phyloP scores from a whole-genome alignment of 2,113 vertebrate species.

The Cyrtonyx montezumae region DNA sequence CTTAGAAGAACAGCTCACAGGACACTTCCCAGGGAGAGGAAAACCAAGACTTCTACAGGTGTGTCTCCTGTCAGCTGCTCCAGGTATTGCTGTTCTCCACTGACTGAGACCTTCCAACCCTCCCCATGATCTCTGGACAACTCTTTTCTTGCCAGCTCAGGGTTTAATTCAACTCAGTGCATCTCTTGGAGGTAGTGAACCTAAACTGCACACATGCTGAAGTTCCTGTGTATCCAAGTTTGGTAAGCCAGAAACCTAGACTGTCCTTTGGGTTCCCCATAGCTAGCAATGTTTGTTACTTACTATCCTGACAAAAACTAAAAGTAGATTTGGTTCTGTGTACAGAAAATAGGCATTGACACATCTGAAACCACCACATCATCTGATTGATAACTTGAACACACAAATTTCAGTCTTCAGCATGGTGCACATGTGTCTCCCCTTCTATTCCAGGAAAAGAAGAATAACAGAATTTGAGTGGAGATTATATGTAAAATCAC shows the following conservation, averaged over 20 bases:
- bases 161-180: not conserved
- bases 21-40: accelerated
- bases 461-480: not conserved
- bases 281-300: not conserved
- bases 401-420: not conserved
- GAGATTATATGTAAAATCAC: not conserved
- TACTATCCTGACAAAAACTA: not conserved
- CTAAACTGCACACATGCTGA: accelerated
- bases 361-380: not conserved
- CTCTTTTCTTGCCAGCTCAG: not conserved
- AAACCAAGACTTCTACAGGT: accelerated
- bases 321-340: not conserved
- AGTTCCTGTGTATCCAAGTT: not conserved
- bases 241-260: not conserved
- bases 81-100: not conserved
- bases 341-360: not conserved
- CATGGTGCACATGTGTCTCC: not conserved
- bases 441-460: not conserved
- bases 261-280: not conserved
- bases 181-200: not conserved
- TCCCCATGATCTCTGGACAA: not conserved
- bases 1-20: accelerated
- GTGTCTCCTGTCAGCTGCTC: not conserved
- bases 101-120: not conserved
- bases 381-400: not conserved